Base-by-base conservation (phyloP, 2,888 invertebrate species). In the Cerastoderma edule region DNA sequence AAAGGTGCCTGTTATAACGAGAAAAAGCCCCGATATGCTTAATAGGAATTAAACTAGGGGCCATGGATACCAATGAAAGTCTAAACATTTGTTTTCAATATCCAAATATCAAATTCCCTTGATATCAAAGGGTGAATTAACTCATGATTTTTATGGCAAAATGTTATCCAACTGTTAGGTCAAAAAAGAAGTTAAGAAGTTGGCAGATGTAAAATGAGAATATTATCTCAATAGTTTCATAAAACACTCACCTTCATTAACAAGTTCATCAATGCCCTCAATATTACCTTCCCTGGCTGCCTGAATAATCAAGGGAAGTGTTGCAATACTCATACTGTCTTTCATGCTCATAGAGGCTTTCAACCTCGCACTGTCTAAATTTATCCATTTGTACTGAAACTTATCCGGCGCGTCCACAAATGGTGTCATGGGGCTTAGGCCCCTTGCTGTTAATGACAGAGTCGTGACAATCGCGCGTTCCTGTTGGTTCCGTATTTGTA, bases 401-500 rank as follows among this genome's bases (percentile, higher is more conserved):
- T 91, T 91, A 72, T 91, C 91, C 13, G 91, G 91, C 10, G 91
- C 88, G 74, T 92, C 92, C 32, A 89, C 88, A 87, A 92, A 92
- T 13, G 92, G 92, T 3, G 92, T 92, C 91, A 92, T 90, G 19
- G 92, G 92, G 83, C 92, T 92, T 33, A 92, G 83, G 3, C 92
- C 92, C 33, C 92, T 84, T 32, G 91, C 88, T 19, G 91, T 90
- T 33, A 90, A 79, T 30, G 89, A 84, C 27, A 91, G 78, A 1
- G 87, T 75, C n/a, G 77, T 75, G 27, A 85, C 85, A 30, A 83
- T 73, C 80, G 83, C 86, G 81, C 89, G 89, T 69, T 90, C 90
- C 46, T 88, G 88, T 44, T 88, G 88, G 39, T 87, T 88, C 28
- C 89, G 83, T 32, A 80, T 83, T 72, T 89, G 89, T 35, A 91